These are phyloP conservation scores for Cranoglanis bouderius DNA, from an alignment of 2,113 vertebrate species.

Conservation along the genomic window DNA sequence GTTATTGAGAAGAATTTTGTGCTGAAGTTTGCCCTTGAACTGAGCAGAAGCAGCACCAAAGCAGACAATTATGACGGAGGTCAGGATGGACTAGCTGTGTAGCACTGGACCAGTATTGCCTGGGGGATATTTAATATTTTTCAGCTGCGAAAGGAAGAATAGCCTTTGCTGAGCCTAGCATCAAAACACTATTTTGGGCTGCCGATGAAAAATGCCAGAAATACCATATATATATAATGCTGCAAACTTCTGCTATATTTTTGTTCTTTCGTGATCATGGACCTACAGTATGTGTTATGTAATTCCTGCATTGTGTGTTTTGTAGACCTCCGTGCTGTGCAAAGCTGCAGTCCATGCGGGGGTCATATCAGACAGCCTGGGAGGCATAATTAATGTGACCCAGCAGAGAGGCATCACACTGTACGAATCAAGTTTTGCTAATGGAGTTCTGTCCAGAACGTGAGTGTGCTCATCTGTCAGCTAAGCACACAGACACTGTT, in stretches of 20 bases:
- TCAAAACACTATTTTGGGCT: not conserved
- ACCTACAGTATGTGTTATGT: not conserved
- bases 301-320: not conserved
- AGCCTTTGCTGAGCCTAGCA: not conserved
- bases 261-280: not conserved
- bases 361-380: constrained; percentile 72
- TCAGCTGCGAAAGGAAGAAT: not conserved
- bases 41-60: not conserved
- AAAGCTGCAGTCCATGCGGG: constrained; percentile 83
- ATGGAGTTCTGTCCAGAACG: constrained; percentile 83
- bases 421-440: constrained; percentile 82
- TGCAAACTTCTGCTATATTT: not conserved
- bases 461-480: constrained; percentile 55
- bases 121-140: not conserved
- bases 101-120: not conserved
- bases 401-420: constrained; percentile 77
- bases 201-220: not conserved
- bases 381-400: constrained; percentile 74
- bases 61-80: not conserved
- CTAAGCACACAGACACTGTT: constrained; percentile 3
- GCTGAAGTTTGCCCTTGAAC: not conserved
- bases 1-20: not conserved
- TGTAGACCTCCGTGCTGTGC: constrained; percentile 84
- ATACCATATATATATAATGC: not conserved
- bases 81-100: not conserved